Base-by-base conservation (phyloP, 2,113 vertebrate genomes). In the Aramus guarauna region DNA sequence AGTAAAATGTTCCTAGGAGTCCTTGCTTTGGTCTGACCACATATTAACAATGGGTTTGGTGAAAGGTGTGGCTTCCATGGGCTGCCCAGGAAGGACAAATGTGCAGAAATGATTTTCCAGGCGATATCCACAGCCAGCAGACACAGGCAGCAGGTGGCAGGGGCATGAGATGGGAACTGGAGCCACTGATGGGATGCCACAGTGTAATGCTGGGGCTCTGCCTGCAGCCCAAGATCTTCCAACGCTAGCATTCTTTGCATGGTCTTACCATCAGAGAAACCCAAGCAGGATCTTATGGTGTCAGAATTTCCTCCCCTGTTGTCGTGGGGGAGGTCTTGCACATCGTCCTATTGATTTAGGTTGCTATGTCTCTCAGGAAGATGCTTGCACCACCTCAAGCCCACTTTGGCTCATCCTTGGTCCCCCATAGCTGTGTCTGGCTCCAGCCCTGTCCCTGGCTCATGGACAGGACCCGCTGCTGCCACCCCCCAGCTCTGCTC, bases 201-300 rank as follows among this genome's bases (percentile, higher is more conserved):
- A 5, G 6, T 32, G 32, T 32, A 68, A 27, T 53, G 34, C 5
- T 27, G 15, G 20, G 34, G 11, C 18, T 88, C 27, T 9, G 3
- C 22, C 18, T 4, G 1, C 36, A 74, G 48, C 20, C 34, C 34
- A 43, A 66, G 60, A 30, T 43, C 58, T 59, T 67, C 69, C 27
- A 5, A 7, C 1, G 1, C 34, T 9, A 60, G 9, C 1, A 1
- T 34, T 74, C 30, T 77, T 66, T 77, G 24, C 20, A 26, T 26
- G 11, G 29, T 45, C 29, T 68, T 62, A 27, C 27, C 18, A 15
- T 36, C 1, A 1, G 21, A 69, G 24, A 75, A 76, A 92, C 10
- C 17, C 29, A 84, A 21, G 9, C 17, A 72, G 66, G 27, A 41
- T 3, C 16, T 48, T 60, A 36, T 53, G 24, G 9, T 12, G 29